These are phyloP conservation scores for Agrotis exclamationis DNA, from an alignment of 2,888 invertebrate genomes.

Conservation along the genomic window DNA sequence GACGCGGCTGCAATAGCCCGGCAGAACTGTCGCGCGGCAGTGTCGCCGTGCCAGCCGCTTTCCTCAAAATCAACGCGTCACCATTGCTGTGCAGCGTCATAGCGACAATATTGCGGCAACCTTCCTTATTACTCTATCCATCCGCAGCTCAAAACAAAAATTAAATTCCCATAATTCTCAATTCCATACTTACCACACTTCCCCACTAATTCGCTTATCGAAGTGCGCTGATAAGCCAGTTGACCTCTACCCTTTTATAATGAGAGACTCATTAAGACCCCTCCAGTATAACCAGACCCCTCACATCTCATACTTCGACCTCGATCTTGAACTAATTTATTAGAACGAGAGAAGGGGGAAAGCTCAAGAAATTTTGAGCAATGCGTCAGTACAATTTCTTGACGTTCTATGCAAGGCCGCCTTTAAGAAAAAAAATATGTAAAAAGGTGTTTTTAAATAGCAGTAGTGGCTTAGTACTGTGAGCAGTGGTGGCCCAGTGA, in stretches of 20 bases:
- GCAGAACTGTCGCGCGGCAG: no score
- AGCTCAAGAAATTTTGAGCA: slow-evolving; percentile 31
- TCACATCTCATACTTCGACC: slow-evolving; percentile 19
- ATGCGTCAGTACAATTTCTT: slow-evolving; percentile 45
- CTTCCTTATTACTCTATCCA: no score
- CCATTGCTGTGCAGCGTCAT: no score
- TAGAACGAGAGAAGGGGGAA: background rate
- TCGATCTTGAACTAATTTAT: slow-evolving; percentile 4
- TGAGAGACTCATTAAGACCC: slow-evolving; percentile 74
- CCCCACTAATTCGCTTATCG: slow-evolving; percentile 70
- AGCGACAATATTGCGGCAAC: no score
- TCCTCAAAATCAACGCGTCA: no score
- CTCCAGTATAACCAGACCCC: slow-evolving; percentile 68
- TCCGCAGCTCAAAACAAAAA: no score
- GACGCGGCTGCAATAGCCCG: no score
- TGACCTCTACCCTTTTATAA: slow-evolving; percentile 77
- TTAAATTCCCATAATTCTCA: background rate
- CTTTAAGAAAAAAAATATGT: background rate
- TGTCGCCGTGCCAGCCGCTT: no score
- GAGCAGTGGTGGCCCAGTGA: no score
- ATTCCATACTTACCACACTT: slow-evolving; percentile 67
- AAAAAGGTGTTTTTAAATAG: background rate
- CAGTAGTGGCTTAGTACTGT: no score
- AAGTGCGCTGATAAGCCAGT: slow-evolving; percentile 78
- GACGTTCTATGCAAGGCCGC: slow-evolving; percentile 47